Evolutionary conservation across 2,888 invertebrate genomes (phyloP).

Genomic region (Drosophila leonis): DNA sequence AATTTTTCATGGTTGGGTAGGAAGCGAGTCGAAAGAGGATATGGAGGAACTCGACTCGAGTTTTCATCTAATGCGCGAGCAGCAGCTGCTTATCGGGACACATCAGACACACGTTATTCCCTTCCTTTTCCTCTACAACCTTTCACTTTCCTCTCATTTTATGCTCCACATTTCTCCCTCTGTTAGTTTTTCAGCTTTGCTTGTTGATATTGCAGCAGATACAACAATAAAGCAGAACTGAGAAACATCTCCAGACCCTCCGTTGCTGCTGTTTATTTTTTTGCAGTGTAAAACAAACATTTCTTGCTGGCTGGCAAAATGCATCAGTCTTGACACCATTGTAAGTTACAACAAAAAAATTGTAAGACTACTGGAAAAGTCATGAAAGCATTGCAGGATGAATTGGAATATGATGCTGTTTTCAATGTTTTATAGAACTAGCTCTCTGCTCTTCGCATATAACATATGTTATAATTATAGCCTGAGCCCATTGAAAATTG

Average conservation of each 20-base stretch:
- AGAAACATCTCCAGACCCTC: constrained; percentile 5
- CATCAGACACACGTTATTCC: constrained; percentile 42
- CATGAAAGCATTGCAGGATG: neutral
- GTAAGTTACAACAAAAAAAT: constrained; percentile 22
- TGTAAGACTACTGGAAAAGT: neutral
- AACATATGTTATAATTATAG: too few species aligned
- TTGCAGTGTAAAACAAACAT: constrained; percentile 28
- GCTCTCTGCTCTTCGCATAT: too few species aligned
- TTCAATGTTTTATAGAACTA: too few species aligned
- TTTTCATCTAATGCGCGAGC: constrained; percentile 40
- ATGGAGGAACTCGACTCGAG: neutral
- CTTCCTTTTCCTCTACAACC: constrained; percentile 7
- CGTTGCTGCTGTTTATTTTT: constrained; percentile 19
- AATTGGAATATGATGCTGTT: too few species aligned
- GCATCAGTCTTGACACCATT: constrained; percentile 45
- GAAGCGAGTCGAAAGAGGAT: too few species aligned
- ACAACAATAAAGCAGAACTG: constrained; percentile 18
- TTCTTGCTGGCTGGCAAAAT: constrained; percentile 28
- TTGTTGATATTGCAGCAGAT: constrained; percentile 50
- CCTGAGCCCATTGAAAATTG: too few species aligned
- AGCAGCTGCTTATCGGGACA: constrained; percentile 52
- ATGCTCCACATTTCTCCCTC: constrained; percentile 4
- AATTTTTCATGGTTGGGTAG: constrained; percentile 22
- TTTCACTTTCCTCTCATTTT: constrained; percentile 6
- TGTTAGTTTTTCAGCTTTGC: constrained; percentile 33